A percentile compares a stretch with the other conserved stretches of the same genome.
Evolutionary conservation across 30 jellyfish, hydroid and myxozoan genomes (phyloP).

Genomic region (Morbakka virulenta): DNA sequence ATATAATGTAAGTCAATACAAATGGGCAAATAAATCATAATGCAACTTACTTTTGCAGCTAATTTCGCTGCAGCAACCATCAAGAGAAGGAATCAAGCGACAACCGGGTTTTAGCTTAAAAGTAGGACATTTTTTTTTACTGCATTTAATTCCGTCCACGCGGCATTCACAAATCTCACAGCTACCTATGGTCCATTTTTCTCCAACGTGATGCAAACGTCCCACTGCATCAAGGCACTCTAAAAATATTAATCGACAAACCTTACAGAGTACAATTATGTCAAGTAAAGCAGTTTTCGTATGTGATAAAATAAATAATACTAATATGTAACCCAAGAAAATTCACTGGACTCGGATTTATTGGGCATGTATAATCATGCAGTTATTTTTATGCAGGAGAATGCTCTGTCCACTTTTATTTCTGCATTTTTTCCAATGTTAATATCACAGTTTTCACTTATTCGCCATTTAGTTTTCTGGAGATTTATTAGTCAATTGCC

Average conservation of each 20-base stretch:
- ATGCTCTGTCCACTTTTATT: no score
- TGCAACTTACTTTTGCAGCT: neutral
- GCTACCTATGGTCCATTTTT: neutral
- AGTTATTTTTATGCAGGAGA: no score
- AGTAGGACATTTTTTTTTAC: neutral
- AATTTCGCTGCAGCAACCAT: neutral
- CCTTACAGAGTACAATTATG: neutral
- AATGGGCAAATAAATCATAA: no score
- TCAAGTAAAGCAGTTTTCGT: neutral
- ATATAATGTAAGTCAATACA: no score
- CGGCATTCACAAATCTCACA: neutral
- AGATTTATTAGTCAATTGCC: no score
- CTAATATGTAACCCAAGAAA: no score
- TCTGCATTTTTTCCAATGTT: no score
- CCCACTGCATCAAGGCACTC: conserved; percentile 1
- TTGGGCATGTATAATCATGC: no score
- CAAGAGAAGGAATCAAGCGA: neutral
- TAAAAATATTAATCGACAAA: neutral
- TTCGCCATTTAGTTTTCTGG: no score
- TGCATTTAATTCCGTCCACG: neutral
- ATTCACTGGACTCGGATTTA: no score
- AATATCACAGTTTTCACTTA: no score
- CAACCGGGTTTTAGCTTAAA: neutral
- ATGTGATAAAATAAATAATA: no score
- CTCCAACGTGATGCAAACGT: neutral